These are phyloP conservation scores for Misgurnus anguillicaudatus DNA, from an alignment of 2,113 vertebrate genomes.

Conservation along the genomic window DNA sequence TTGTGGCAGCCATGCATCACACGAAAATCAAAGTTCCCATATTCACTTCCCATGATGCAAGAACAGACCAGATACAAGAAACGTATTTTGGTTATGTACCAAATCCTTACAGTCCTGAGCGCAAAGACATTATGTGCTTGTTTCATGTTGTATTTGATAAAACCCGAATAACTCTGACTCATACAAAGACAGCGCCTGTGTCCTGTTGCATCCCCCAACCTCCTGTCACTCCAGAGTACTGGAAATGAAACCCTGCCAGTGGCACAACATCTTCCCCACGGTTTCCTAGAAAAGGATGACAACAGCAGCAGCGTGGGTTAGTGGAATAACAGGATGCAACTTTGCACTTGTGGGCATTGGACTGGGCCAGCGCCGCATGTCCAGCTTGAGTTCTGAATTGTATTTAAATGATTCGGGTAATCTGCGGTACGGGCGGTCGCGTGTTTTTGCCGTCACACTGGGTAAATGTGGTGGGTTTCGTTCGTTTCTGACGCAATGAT, in stretches of 20 bases:
- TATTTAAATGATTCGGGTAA: slow-evolving; percentile 18
- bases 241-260: slow-evolving; percentile 46
- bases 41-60: slow-evolving; percentile 21
- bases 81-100: too few species aligned
- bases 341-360: slow-evolving; percentile 64
- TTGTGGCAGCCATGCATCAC: not conserved
- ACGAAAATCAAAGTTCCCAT: not conserved
- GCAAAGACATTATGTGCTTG: too few species aligned
- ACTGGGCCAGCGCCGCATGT: slow-evolving; percentile 30
- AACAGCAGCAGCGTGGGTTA: slow-evolving; percentile 69
- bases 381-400: slow-evolving; percentile 20
- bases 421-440: not conserved
- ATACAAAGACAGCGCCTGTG: not conserved
- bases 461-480: not conserved
- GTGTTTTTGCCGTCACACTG: slow-evolving; percentile 21
- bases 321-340: slow-evolving; percentile 77
- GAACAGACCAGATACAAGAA: not conserved
- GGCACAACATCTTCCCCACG: slow-evolving; percentile 69
- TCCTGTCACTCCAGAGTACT: slow-evolving; percentile 56
- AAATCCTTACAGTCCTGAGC: too few species aligned
- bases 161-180: too few species aligned
- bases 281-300: slow-evolving; percentile 76
- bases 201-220: slow-evolving; percentile 16
- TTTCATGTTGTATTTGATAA: not conserved
- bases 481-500: not conserved